These are phyloP conservation scores for Trissonchulus latispiculum DNA, from an alignment of 2,888 invertebrate genomes.

Conservation along the genomic window DNA sequence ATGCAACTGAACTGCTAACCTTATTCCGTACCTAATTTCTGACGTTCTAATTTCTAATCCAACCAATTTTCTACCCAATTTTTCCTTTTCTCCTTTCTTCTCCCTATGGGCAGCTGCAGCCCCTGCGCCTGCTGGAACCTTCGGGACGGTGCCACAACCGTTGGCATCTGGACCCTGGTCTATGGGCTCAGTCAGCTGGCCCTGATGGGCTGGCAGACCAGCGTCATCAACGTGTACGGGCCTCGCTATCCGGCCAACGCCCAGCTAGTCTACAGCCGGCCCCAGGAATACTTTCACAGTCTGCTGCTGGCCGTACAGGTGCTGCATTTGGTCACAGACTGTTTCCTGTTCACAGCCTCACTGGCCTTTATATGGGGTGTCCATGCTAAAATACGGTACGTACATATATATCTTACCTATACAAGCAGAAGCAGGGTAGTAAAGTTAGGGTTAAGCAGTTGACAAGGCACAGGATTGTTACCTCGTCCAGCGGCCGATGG, in stretches of 20 bases:
- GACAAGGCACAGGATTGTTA: too few species aligned
- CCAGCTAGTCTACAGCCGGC: conserved; percentile 10
- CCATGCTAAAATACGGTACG: background rate
- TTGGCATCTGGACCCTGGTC: conserved; percentile 8
- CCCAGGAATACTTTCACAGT: background rate
- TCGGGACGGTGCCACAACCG: conserved; percentile 7
- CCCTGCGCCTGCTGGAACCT: conserved; percentile 12
- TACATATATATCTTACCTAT: too few species aligned
- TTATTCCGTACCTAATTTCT: too few species aligned
- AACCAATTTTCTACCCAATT: too few species aligned
- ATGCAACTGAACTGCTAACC: too few species aligned
- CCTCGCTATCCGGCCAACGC: conserved; percentile 8
- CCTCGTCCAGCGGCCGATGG: too few species aligned
- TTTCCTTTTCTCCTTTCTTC: too few species aligned
- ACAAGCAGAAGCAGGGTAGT: too few species aligned
- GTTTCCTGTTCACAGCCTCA: conserved; percentile 4
- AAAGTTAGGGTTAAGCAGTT: too few species aligned
- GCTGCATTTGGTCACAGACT: conserved; percentile 13
- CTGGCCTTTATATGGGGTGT: conserved; percentile 12
- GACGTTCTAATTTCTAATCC: too few species aligned
- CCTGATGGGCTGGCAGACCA: conserved; percentile 17
- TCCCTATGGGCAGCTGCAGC: background rate
- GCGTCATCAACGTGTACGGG: conserved; percentile 1
- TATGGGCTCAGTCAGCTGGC: conserved; percentile 1
- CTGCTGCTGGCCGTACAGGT: conserved; percentile 1